Conservation (phyloP, 1,140 invertebrate species). For the Drosophila eugracilis region DNA sequence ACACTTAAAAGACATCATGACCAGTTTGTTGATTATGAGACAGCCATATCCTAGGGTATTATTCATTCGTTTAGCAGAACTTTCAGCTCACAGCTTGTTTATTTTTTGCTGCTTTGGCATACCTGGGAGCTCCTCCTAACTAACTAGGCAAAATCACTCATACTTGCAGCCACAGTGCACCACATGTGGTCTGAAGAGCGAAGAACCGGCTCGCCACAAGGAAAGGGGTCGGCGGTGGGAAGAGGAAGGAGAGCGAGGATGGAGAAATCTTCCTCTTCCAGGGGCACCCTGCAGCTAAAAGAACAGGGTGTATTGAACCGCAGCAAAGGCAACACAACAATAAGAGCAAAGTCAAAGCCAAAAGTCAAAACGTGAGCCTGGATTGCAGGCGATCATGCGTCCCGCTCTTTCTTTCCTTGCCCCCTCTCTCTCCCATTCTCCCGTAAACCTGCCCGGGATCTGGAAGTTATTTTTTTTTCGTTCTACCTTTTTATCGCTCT, state of each 20-base stretch:
- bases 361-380: slow-evolving; percentile 83
- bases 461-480: slow-evolving; percentile 32
- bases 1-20: neutral
- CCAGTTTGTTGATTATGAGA: neutral
- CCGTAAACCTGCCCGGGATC: slow-evolving; percentile 40
- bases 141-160: slow-evolving; percentile 83
- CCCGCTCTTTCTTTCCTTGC: neutral
- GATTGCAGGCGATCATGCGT: slow-evolving; percentile 41
- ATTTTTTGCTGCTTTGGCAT: slow-evolving; percentile 40
- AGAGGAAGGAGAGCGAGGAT: slow-evolving; percentile 4
- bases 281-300: slow-evolving; percentile 76
- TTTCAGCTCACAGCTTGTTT: slow-evolving; percentile 1
- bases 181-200: slow-evolving; percentile 68
- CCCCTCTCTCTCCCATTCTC: neutral
- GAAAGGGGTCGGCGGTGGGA: neutral
- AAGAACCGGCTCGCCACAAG: slow-evolving; percentile 65
- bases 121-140: slow-evolving; percentile 49
- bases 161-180: slow-evolving; percentile 46
- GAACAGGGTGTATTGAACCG: slow-evolving; percentile 75
- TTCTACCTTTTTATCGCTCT: slow-evolving; percentile 72
- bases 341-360: slow-evolving; percentile 61
- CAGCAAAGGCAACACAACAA: slow-evolving; percentile 15
- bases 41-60: slow-evolving; percentile 14
- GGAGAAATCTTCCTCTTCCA: slow-evolving; percentile 43
- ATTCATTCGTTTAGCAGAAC: neutral